Base-by-base conservation (phyloP, 2,113 vertebrate genomes). In the Tachuris rubrigastra region DNA sequence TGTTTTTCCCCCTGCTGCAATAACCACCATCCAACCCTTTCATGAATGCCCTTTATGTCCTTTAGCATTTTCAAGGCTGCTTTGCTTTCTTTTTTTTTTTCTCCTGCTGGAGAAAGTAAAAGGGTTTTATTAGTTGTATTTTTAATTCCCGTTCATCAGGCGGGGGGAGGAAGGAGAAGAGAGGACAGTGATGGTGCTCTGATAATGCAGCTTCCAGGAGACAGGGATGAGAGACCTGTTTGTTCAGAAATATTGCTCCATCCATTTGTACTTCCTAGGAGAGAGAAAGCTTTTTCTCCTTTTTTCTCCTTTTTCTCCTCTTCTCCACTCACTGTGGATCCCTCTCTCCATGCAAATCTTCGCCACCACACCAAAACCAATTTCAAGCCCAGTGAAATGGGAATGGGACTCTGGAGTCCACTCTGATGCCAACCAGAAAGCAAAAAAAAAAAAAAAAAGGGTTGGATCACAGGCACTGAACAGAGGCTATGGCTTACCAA, bases 1-100 rank as follows among this genome's bases (percentile, higher is more conserved):
- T 87, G 96, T 96, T 97, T 96, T 95, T 95, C 96, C 95, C 96
- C 96, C 95, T 93, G 92, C 96, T 96, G 94, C 95, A 96, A 93
- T 96, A 97, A 97, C 96, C 93, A 93, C 95, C 95, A 93, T 87
- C 93, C 92, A 96, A 63, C 81, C 92, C 96, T 97, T 96, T 97
- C 94, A 96, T 94, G 94, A 94, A 97, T 76, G 91, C 95, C 96
- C 95, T 97, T 96, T 96, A 94, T 94, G 97, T 97, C 94, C 91
- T 96, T 93, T 95, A 90, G 80, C 92, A 77, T 90, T 94, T 96
- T 69, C 87, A 89, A 96, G 84, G 90, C 91, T 90, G 87, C 87
- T 56, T 72, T 69, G 52, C 60, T 58, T 85, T 84, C 62, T 42
- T 59, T 27, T 21, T 27, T 27, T 21, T 47, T 39, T 50, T 1